Evolutionary conservation across 2,113 vertebrate genomes (phyloP).

Genomic region (Rhynchopsitta pachyrhyncha): DNA sequence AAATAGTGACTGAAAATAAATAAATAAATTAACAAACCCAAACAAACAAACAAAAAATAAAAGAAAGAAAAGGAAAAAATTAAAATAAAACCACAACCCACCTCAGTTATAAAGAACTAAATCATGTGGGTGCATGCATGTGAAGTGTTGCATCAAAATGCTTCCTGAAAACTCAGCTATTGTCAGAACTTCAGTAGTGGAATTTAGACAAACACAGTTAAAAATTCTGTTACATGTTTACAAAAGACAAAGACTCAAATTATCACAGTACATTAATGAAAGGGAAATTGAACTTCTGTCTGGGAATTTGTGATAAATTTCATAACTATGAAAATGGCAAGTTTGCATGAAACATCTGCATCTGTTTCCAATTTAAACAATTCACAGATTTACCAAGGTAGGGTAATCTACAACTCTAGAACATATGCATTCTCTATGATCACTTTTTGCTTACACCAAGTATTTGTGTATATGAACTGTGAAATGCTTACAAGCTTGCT

Average conservation of each 20-base stretch:
- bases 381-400: background rate
- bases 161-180: background rate
- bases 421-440: accelerated
- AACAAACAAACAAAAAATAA: background rate
- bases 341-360: background rate
- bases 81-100: background rate
- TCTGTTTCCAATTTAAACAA: background rate
- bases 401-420: background rate
- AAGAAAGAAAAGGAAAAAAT: background rate
- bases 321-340: background rate
- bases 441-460: background rate
- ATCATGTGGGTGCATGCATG: background rate
- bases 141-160: background rate
- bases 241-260: background rate
- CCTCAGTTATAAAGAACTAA: background rate
- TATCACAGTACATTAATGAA: background rate
- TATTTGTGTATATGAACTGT: background rate
- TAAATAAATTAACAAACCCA: background rate
- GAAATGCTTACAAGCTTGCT: background rate
- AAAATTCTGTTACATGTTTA: background rate
- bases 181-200: background rate
- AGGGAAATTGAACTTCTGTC: background rate
- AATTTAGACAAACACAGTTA: background rate
- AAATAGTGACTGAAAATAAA: background rate
- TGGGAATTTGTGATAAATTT: background rate